These are phyloP conservation scores for Psix sp. DNA, from an alignment of 1,140 invertebrate genomes.

Conservation along the genomic window DNA sequence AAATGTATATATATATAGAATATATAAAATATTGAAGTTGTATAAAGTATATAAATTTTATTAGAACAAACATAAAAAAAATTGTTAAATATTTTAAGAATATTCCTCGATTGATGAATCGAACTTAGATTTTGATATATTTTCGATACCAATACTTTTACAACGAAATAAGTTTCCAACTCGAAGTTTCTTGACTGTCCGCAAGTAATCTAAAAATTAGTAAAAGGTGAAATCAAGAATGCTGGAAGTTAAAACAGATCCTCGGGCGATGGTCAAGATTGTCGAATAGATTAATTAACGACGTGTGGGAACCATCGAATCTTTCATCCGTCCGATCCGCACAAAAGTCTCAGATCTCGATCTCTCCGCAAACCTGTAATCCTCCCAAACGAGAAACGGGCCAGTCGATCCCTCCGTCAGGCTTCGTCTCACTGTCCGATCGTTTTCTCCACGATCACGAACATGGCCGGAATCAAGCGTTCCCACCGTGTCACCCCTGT, in stretches of 20 bases:
- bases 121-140: too few species aligned
- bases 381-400: slow-evolving; percentile 61
- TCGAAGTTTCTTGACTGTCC: background rate
- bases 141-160: too few species aligned
- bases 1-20: too few species aligned
- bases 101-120: too few species aligned
- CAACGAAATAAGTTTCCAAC: too few species aligned
- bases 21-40: too few species aligned
- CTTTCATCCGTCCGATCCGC: slow-evolving; percentile 65
- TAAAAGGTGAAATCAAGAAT: slow-evolving; percentile 30
- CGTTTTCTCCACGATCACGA: slow-evolving; percentile 57
- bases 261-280: slow-evolving; percentile 74
- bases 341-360: slow-evolving; percentile 72
- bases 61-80: too few species aligned
- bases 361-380: slow-evolving; percentile 76
- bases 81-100: too few species aligned
- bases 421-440: slow-evolving; percentile 27
- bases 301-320: slow-evolving; percentile 75
- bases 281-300: slow-evolving; percentile 78
- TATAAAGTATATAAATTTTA: too few species aligned
- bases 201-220: slow-evolving; percentile 10
- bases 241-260: slow-evolving; percentile 62
- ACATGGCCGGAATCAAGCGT: slow-evolving; percentile 35
- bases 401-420: slow-evolving; percentile 57
- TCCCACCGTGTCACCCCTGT: slow-evolving; percentile 64